A percentile compares a stretch with the other conserved stretches of the same genome.
These are phyloP conservation scores for Nannoperca obscura DNA, from an alignment of 2,797 vertebrate species.

Conservation along the genomic window DNA sequence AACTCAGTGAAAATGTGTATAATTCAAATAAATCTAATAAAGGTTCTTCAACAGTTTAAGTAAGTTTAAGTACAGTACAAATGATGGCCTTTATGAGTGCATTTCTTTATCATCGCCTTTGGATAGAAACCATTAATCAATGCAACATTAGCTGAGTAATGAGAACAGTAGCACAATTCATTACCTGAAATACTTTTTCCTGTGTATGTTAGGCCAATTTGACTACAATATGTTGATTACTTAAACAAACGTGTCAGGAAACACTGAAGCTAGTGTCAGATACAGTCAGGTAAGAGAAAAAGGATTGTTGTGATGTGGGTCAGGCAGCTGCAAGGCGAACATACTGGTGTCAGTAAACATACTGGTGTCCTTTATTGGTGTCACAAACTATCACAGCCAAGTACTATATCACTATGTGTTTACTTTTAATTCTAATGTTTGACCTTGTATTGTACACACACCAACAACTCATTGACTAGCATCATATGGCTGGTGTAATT, in stretches of 20 bases:
- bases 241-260: background rate
- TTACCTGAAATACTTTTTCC: background rate
- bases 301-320: background rate
- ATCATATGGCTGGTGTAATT: background rate
- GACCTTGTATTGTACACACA: background rate
- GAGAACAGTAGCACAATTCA: background rate
- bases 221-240: no score
- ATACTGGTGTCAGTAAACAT: no score
- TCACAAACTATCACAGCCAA: background rate
- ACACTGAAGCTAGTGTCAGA: background rate
- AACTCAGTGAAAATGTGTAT: background rate
- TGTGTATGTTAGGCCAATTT: background rate
- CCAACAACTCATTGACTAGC: background rate
- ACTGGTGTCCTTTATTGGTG: background rate
- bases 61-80: background rate
- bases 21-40: background rate
- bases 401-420: background rate
- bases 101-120: background rate
- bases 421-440: conserved; percentile 1
- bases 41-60: background rate
- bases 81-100: background rate
- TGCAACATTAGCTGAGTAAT: background rate
- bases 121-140: background rate
- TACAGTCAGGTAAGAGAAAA: no score
- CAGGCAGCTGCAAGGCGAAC: no score